Percentiles rank a stretch among this genome's conserved stretches.
Evolutionary conservation across 2,797 vertebrate species (phyloP).

Genomic region (Xiphophorus birchmanni): DNA sequence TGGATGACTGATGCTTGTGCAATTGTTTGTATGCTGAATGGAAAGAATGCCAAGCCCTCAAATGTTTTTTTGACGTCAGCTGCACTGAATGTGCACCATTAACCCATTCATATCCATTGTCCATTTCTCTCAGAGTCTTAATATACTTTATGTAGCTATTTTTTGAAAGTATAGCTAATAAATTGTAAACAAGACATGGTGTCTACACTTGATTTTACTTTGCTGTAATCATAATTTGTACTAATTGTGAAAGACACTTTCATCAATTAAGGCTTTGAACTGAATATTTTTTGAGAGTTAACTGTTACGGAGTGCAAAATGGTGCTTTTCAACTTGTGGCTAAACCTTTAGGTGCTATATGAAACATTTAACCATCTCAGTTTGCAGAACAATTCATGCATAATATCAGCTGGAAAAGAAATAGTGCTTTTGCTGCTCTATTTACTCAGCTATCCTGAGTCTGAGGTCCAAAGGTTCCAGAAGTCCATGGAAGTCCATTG

Average conservation of each 20-base stretch:
- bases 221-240: neutral
- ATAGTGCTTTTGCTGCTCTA: constrained; percentile 10
- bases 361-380: neutral
- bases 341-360: neutral
- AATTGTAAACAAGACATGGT: neutral
- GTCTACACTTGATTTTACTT: neutral
- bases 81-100: constrained; percentile 65
- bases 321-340: neutral
- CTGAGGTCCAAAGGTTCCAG: constrained; percentile 49
- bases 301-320: constrained; percentile 53
- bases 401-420: neutral
- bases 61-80: constrained; percentile 47
- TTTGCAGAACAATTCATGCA: neutral
- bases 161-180: neutral
- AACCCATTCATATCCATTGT: constrained; percentile 73
- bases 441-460: constrained; percentile 33
- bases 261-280: constrained; percentile 5
- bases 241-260: neutral
- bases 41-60: constrained; percentile 64
- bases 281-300: constrained; percentile 56
- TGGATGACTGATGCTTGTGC: constrained; percentile 67
- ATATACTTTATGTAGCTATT: neutral
- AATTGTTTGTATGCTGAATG: constrained; percentile 72
- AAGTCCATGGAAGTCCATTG: constrained; percentile 46
- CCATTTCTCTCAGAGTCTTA: neutral